Conservation (phyloP, 2,797 vertebrate genomes). For the Argentina silus region DNA sequence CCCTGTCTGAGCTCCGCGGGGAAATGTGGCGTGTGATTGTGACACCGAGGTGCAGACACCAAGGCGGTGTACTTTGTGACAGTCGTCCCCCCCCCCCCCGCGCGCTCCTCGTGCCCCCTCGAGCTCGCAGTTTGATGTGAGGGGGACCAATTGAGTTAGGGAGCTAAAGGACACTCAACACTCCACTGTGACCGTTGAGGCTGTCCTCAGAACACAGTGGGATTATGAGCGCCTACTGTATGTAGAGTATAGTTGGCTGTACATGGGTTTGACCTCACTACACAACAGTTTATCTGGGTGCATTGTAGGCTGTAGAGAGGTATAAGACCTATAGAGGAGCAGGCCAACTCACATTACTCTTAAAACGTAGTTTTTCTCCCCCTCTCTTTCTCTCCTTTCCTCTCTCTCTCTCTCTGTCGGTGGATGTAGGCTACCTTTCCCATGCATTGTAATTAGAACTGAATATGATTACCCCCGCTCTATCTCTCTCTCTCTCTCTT, state of each 20-base stretch:
- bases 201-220: not conserved
- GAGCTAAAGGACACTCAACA: constrained; percentile 47
- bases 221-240: too few relatives aligned
- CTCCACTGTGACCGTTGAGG: constrained; percentile 42
- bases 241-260: too few relatives aligned
- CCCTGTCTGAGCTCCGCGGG: constrained; percentile 25
- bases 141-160: constrained; percentile 65
- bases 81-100: constrained; percentile 45
- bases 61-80: constrained; percentile 48
- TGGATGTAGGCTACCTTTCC: too few relatives aligned
- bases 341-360: too few relatives aligned
- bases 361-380: too few relatives aligned
- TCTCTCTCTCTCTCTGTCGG: not conserved
- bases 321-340: too few relatives aligned
- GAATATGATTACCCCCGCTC: too few relatives aligned
- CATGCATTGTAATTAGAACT: too few relatives aligned
- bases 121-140: constrained; percentile 57
- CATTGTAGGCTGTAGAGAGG: constrained; percentile 53
- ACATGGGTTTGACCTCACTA: too few relatives aligned
- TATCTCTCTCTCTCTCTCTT: not conserved
- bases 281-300: constrained; percentile 30
- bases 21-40: constrained; percentile 25
- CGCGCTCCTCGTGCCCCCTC: too few relatives aligned
- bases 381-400: not conserved
- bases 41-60: constrained; percentile 29